phyloP scores from a whole-genome alignment of 2,797 vertebrate genomes.

The Sternotherus odoratus region DNA sequence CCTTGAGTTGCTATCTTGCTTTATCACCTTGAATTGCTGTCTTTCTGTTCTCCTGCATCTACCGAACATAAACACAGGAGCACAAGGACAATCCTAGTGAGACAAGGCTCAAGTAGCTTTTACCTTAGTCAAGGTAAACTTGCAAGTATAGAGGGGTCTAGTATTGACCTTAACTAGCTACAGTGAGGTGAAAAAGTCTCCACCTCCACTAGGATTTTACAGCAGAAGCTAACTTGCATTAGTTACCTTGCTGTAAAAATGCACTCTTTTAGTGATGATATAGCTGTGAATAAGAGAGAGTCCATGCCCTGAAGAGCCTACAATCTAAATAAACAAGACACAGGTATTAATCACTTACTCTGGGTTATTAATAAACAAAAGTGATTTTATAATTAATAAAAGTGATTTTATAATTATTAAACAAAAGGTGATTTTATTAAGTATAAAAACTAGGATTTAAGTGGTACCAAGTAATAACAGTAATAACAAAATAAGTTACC shows the following conservation, averaged over 20 bases:
- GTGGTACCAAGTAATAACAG: too few relatives aligned
- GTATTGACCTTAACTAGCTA: rapidly evolving
- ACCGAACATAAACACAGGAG: neutral
- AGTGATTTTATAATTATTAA: too few relatives aligned
- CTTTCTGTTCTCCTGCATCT: neutral
- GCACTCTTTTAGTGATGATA: rapidly evolving
- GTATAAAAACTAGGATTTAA: too few relatives aligned
- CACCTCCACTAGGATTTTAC: neutral
- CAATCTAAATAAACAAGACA: neutral
- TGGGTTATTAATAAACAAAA: too few relatives aligned
- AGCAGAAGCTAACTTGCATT: neutral
- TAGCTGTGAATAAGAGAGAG: neutral
- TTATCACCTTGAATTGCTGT: neutral
- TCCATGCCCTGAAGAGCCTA: neutral
- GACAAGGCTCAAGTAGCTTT: too few relatives aligned
- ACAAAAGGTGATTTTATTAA: too few relatives aligned
- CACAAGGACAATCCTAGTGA: neutral
- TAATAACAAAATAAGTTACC: too few relatives aligned
- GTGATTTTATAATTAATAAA: too few relatives aligned
- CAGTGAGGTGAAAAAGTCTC: neutral
- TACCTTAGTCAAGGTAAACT: neutral
- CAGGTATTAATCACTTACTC: too few relatives aligned
- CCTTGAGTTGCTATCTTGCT: neutral
- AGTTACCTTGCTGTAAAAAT: rapidly evolving
- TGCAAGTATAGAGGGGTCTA: rapidly evolving